A percentile compares a stretch with the other conserved stretches of the same genome.
These are phyloP conservation scores for Dermatophagoides farinae DNA, from an alignment of 1,140 invertebrate genomes.

Conservation along the genomic window DNA sequence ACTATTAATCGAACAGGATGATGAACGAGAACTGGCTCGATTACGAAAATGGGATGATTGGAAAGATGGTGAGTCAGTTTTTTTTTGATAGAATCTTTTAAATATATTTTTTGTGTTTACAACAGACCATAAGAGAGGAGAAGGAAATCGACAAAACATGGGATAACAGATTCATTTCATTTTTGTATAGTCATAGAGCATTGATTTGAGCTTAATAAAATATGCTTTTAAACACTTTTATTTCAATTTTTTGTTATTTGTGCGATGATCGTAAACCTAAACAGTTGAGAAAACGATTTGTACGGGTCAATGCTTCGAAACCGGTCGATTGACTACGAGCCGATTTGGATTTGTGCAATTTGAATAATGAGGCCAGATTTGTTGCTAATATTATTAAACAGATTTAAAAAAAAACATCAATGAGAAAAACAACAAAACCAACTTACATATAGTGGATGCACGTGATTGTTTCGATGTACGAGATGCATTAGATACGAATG, in stretches of 20 bases:
- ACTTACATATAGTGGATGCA: not conserved
- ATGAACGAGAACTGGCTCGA: slow-evolving; percentile 25
- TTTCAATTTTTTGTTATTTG: too few species aligned
- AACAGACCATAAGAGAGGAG: not conserved
- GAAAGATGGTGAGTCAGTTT: slow-evolving; percentile 18
- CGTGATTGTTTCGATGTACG: not conserved
- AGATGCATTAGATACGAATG: not conserved
- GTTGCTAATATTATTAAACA: not conserved
- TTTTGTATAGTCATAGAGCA: not conserved
- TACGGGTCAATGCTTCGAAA: not conserved
- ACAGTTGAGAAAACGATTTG: not conserved
- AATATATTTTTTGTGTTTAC: too few species aligned
- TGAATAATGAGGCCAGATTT: not conserved
- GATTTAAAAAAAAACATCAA: not conserved
- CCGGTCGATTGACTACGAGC: not conserved
- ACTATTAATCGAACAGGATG: slow-evolving; percentile 51
- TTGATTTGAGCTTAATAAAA: too few species aligned
- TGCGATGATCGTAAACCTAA: not conserved
- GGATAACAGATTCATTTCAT: not conserved
- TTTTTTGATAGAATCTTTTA: not conserved
- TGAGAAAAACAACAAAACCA: not conserved
- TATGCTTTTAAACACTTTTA: too few species aligned
- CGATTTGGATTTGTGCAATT: slow-evolving; percentile 2
- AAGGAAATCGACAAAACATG: slow-evolving; percentile 12
- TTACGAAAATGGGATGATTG: slow-evolving; percentile 19